Evolutionary conservation across 2,888 invertebrate genomes (phyloP).

Genomic region (Pyrgus malvae): DNA sequence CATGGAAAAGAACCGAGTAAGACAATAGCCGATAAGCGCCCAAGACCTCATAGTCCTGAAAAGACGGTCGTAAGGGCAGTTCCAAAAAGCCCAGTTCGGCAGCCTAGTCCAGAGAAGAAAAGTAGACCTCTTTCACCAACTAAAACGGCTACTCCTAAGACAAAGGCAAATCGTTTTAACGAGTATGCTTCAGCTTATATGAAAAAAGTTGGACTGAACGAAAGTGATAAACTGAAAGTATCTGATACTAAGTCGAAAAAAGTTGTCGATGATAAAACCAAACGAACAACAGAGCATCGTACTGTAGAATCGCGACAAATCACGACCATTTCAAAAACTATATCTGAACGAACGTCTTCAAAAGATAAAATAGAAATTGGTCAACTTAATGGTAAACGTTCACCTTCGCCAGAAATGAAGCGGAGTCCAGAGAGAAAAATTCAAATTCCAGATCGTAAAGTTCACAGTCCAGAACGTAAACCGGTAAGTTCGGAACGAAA

Average conservation of each 20-base stretch:
- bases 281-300: constrained; percentile 37
- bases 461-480: constrained; percentile 26
- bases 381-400: constrained; percentile 57
- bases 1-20: constrained; percentile 50
- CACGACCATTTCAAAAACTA: constrained; percentile 43
- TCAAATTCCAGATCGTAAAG: constrained; percentile 25
- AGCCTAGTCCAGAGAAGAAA: constrained; percentile 67
- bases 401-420: constrained; percentile 58
- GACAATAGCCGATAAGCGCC: constrained; percentile 40
- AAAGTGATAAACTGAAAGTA: constrained; percentile 55
- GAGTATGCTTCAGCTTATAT: constrained; percentile 77
- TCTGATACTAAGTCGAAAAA: constrained; percentile 47
- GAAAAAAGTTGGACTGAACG: constrained; percentile 71
- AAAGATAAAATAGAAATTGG: constrained; percentile 57
- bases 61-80: constrained; percentile 47
- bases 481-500: constrained; percentile 29
- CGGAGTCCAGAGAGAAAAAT: constrained; percentile 41
- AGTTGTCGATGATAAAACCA: constrained; percentile 39
- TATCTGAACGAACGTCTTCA: constrained; percentile 56
- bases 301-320: constrained; percentile 46
- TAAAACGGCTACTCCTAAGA: constrained; percentile 53
- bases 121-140: constrained; percentile 60
- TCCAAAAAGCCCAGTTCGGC: constrained; percentile 57
- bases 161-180: constrained; percentile 66
- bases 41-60: constrained; percentile 57